Percentiles rank a stretch among this genome's conserved stretches.
Evolutionary conservation across 2,888 invertebrate species (phyloP).

Genomic region (Dasysyrphus albostriatus): DNA sequence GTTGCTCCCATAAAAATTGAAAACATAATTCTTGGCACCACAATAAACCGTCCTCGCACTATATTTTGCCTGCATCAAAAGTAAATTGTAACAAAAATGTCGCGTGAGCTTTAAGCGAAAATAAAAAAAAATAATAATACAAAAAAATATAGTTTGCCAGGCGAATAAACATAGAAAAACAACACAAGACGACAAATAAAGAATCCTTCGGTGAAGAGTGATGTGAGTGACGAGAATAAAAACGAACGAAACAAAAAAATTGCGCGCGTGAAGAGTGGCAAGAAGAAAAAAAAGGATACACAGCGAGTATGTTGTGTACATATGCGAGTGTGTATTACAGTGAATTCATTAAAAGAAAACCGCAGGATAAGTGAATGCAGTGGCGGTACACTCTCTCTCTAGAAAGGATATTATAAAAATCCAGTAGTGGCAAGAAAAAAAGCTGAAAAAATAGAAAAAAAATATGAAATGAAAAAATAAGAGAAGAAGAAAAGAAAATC

Average conservation of each 20-base stretch:
- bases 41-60: slow-evolving; percentile 40
- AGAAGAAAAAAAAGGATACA: slow-evolving; percentile 44
- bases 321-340: slow-evolving; percentile 55
- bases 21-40: slow-evolving; percentile 43
- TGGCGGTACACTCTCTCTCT: slow-evolving; percentile 53
- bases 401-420: slow-evolving; percentile 48
- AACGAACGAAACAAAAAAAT: slow-evolving; percentile 48
- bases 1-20: slow-evolving; percentile 55
- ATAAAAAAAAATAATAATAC: slow-evolving; percentile 8
- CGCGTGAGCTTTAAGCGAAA: slow-evolving; percentile 70
- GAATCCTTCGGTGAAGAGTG: slow-evolving; percentile 41
- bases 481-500: slow-evolving; percentile 38
- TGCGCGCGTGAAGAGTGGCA: slow-evolving; percentile 73
- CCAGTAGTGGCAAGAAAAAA: slow-evolving; percentile 22
- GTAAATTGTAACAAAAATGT: slow-evolving; percentile 60
- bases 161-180: slow-evolving; percentile 70
- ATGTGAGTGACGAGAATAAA: slow-evolving; percentile 42
- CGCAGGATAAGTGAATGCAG: slow-evolving; percentile 71
- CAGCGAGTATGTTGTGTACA: slow-evolving; percentile 37
- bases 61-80: slow-evolving; percentile 49
- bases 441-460: slow-evolving; percentile 10
- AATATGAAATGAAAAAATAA: slow-evolving; percentile 44
- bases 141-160: slow-evolving; percentile 34
- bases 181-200: slow-evolving; percentile 65
- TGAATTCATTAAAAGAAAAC: slow-evolving; percentile 72